Evolutionary conservation across 1,140 invertebrate species (phyloP).

Genomic region (Metaphire vulgaris): DNA sequence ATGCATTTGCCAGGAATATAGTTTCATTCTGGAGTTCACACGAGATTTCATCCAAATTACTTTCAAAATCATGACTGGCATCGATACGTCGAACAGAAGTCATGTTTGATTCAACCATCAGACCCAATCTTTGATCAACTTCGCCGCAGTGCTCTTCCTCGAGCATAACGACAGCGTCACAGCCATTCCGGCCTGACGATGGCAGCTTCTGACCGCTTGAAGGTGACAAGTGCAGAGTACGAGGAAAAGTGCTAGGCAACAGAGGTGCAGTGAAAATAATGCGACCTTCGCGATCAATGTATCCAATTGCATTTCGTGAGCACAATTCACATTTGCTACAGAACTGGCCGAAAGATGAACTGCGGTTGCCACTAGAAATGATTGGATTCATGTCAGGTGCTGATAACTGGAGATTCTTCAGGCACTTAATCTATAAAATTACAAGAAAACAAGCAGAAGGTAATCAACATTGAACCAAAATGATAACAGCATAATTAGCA

Average conservation of each 20-base stretch:
- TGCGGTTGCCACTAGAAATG: background rate
- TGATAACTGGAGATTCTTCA: background rate
- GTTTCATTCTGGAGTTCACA: background rate
- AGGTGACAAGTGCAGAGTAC: background rate
- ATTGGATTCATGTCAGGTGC: background rate
- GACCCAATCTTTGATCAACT: background rate
- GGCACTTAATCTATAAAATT: too few species aligned
- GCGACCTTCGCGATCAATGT: background rate
- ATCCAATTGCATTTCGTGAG: background rate
- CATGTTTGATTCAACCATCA: background rate
- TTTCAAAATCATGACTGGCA: background rate
- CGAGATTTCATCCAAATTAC: background rate
- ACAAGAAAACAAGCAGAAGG: too few species aligned
- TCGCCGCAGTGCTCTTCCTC: background rate
- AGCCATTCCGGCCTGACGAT: background rate
- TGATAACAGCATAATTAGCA: too few species aligned
- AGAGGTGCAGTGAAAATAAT: background rate
- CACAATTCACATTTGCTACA: background rate
- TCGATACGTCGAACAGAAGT: background rate
- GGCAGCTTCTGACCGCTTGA: background rate
- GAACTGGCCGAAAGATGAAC: background rate
- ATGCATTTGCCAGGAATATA: background rate
- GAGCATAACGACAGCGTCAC: background rate
- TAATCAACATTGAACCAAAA: too few species aligned
- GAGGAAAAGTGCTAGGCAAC: background rate